Percentiles rank a stretch among this genome's conserved stretches.
Evolutionary conservation across 2,888 invertebrate genomes (phyloP).

Genomic region (Reticulitermes lucifugus): DNA sequence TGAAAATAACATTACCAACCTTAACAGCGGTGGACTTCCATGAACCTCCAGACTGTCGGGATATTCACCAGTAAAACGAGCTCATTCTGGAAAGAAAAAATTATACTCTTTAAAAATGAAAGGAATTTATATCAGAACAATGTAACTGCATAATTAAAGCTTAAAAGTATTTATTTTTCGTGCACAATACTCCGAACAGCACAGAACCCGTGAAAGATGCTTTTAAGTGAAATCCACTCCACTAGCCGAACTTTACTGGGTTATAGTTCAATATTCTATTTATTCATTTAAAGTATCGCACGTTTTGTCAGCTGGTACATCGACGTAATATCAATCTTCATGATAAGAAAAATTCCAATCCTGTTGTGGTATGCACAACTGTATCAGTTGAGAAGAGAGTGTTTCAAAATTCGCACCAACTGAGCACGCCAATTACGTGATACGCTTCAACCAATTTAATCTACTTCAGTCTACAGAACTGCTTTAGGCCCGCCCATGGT

Average conservation of each 20-base stretch:
- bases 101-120: neutral
- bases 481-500: neutral
- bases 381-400: neutral
- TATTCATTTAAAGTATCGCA: neutral
- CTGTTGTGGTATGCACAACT: neutral
- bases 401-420: neutral
- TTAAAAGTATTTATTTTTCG: neutral
- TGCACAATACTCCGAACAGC: neutral
- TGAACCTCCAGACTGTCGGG: too few relatives aligned
- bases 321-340: neutral
- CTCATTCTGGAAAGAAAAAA: slow-evolving; percentile 18
- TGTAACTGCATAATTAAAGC: neutral
- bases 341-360: neutral
- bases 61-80: neutral
- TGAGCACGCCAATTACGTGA: neutral
- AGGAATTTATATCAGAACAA: neutral
- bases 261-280: neutral
- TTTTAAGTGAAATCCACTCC: neutral
- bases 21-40: too few relatives aligned
- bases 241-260: neutral
- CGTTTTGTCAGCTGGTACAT: slow-evolving; percentile 9
- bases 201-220: neutral
- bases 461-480: neutral
- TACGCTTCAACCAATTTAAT: neutral
- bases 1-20: too few relatives aligned